Evolutionary conservation across 2,888 invertebrate species (phyloP).

Genomic region (Dasypogon diadema): DNA sequence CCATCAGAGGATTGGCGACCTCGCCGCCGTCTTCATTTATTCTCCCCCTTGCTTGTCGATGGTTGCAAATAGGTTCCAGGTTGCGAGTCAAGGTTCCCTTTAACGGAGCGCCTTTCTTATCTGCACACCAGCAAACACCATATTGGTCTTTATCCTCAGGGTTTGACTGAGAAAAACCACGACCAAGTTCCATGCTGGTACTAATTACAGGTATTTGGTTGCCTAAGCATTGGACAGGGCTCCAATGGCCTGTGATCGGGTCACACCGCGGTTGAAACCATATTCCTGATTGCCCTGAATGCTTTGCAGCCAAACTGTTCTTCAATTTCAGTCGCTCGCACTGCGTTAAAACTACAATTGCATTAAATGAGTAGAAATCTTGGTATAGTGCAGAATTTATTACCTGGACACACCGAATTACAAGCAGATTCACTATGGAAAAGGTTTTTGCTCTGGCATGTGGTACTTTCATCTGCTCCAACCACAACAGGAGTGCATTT

Average conservation of each 20-base stretch:
- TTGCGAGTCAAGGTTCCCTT: constrained; percentile 85
- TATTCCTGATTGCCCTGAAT: constrained; percentile 70
- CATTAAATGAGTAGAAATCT: constrained; percentile 1
- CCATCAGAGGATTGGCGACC: constrained; percentile 74
- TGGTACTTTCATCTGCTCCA: constrained; percentile 74
- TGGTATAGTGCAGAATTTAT: constrained; percentile 14
- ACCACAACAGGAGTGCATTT: constrained; percentile 78
- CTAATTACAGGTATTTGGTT: constrained; percentile 61
- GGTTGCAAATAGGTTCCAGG: constrained; percentile 81
- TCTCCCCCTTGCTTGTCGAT: constrained; percentile 79
- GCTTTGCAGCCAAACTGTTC: constrained; percentile 79
- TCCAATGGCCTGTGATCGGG: constrained; percentile 80
- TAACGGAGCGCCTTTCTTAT: constrained; percentile 82
- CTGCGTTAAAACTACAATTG: constrained; percentile 75
- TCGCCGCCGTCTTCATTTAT: constrained; percentile 63
- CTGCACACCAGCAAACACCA: constrained; percentile 91
- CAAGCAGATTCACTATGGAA: constrained; percentile 85
- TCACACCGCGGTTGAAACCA: constrained; percentile 83
- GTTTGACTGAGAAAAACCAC: constrained; percentile 59
- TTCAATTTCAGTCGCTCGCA: constrained; percentile 85
- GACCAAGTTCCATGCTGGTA: constrained; percentile 51
- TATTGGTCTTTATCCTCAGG: constrained; percentile 62
- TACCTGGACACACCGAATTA: constrained; percentile 83
- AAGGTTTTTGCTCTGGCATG: constrained; percentile 84
- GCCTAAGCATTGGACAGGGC: constrained; percentile 84